Percentiles rank a stretch among this genome's conserved stretches.
These are phyloP conservation scores for Drosophila bunnanda DNA, from an alignment of 2,888 invertebrate genomes.

Conservation along the genomic window DNA sequence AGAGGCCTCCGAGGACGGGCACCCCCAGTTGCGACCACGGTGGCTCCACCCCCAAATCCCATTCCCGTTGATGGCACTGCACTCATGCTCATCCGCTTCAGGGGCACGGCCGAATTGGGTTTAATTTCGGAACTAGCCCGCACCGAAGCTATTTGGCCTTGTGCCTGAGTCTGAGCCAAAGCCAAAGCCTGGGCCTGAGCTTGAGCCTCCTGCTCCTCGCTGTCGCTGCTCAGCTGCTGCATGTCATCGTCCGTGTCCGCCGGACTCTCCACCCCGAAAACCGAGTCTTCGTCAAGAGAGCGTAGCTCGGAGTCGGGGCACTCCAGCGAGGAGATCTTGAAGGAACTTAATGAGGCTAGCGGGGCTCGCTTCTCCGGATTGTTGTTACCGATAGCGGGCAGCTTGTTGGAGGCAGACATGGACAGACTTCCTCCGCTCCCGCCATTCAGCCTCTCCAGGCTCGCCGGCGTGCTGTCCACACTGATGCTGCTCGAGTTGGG, in stretches of 20 bases:
- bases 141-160: slow-evolving; percentile 15
- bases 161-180: slow-evolving; percentile 9
- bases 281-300: slow-evolving; percentile 92
- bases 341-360: slow-evolving; percentile 92
- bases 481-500: slow-evolving; percentile 81
- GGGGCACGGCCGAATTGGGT: slow-evolving; percentile 39
- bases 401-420: slow-evolving; percentile 81
- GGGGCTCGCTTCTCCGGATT: slow-evolving; percentile 87
- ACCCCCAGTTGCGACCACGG: slow-evolving; percentile 22
- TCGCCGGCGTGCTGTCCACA: slow-evolving; percentile 79
- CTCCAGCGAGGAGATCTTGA: slow-evolving; percentile 89
- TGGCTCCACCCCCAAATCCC: slow-evolving; percentile 12
- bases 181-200: slow-evolving; percentile 31
- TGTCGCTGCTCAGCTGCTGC: slow-evolving; percentile 93
- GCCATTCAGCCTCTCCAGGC: slow-evolving; percentile 78
- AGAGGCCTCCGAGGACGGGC: slow-evolving; percentile 74
- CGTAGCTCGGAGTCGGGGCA: slow-evolving; percentile 89
- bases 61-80: slow-evolving; percentile 37
- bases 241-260: slow-evolving; percentile 93
- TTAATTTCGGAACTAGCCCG: slow-evolving; percentile 17
- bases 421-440: slow-evolving; percentile 65
- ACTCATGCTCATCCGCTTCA: slow-evolving; percentile 74
- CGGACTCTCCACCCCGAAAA: slow-evolving; percentile 89
- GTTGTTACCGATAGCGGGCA: slow-evolving; percentile 81
- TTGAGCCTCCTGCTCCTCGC: slow-evolving; percentile 86